Base-by-base conservation (phyloP, 1,140 invertebrate genomes). In the Heliconius melpomene region DNA sequence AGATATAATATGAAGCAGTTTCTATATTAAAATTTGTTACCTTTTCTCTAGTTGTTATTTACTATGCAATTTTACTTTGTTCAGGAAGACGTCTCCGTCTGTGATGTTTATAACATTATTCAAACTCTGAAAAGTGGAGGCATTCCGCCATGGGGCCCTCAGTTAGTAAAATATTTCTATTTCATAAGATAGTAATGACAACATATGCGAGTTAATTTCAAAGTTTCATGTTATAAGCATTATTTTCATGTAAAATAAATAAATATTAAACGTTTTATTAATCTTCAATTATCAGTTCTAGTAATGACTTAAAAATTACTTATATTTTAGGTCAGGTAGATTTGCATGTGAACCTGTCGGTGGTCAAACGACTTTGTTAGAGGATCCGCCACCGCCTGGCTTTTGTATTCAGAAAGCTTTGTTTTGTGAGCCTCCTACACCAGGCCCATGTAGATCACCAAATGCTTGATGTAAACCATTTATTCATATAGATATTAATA, bases 61-160 rank as follows among this genome's bases (percentile, higher is more conserved):
- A 66, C 20, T 32, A 26, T 23, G 13, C 74, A 72, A 36, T 50
- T n/a, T 79, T 75, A 50, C 81, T 23, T 66, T 72, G 86, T 84
- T n/a, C 77, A 94, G 92, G 92, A 94, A 80, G 92, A 94, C 57
- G 79, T 94, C 2, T 88, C 79, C 50, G 81, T 87, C 16, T 83
- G 81, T 40, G 87, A 91, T 72, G 88, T 94, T 3, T 82, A 89
- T 60, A 88, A 90, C 23, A 93, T 94, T 57, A 93, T 93, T 40
- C 74, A 87, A 73, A 86, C 79, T 13, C 72, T 94, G 20, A 87
- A 79, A 81, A 82, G 74, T 76, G 92, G 92, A 60, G 82, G 84
- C 7, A 94, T 94, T 75, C 91, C 92, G 36, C 88, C 85, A 20
- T 79, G 81, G 50, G 92, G 92, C 18, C 92, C 92, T n/a, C 88